phyloP scores from a whole-genome alignment of 2,797 vertebrate genomes.

The Platalea minor region DNA sequence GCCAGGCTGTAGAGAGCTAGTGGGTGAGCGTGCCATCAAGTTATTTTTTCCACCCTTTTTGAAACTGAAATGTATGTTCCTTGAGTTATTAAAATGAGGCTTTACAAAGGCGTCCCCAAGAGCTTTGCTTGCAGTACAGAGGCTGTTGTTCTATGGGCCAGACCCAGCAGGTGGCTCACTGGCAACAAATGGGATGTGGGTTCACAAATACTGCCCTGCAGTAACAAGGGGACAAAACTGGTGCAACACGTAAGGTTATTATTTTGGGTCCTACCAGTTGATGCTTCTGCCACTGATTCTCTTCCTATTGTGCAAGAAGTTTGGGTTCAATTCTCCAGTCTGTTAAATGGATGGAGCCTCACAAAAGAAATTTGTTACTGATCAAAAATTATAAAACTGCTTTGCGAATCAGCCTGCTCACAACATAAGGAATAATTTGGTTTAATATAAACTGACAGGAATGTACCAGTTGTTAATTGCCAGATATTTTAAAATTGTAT shows the following conservation, averaged over 20 bases:
- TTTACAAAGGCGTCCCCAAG: not conserved
- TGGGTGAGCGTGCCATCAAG: not conserved
- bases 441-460: not conserved
- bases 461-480: not conserved
- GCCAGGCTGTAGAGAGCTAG: not conserved
- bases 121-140: not conserved
- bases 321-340: not conserved
- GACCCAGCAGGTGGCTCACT: not conserved
- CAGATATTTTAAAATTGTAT: not conserved
- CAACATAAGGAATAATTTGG: not conserved
- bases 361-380: not conserved
- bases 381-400: not conserved
- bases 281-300: not conserved
- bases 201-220: not conserved
- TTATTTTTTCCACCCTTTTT: not conserved
- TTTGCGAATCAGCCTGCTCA: not conserved
- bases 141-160: not conserved
- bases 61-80: not conserved
- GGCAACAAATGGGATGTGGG: not conserved
- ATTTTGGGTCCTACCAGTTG: not conserved
- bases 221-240: not conserved
- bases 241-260: not conserved
- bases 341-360: not conserved
- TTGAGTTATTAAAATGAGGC: not conserved
- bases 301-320: accelerated